Percentiles rank a stretch among this genome's conserved stretches.
Evolutionary conservation across 1,140 invertebrate genomes (phyloP).

Genomic region (Drosophila funebris): DNA sequence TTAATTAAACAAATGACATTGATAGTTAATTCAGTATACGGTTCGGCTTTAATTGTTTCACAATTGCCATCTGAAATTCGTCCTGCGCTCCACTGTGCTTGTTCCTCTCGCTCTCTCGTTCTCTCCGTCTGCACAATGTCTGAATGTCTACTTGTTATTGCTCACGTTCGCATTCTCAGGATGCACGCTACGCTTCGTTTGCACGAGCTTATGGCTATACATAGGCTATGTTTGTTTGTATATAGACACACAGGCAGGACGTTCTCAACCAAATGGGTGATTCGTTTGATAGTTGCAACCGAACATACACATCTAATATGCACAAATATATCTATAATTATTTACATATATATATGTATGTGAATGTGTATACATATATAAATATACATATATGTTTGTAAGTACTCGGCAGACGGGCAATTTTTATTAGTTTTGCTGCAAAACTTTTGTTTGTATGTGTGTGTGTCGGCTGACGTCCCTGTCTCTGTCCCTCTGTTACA

Average conservation of each 20-base stretch:
- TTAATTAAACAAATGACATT: background rate
- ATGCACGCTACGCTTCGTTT: slow-evolving; percentile 43
- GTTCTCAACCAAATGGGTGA: slow-evolving; percentile 2
- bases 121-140: slow-evolving; percentile 5
- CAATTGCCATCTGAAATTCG: background rate
- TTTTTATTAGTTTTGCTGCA: slow-evolving; percentile 53
- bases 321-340: background rate
- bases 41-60: background rate
- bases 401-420: slow-evolving; percentile 25
- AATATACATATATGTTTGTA: background rate
- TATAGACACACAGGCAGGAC: background rate
- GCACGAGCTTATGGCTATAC: background rate
- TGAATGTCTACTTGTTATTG: slow-evolving; percentile 60
- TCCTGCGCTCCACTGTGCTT: slow-evolving; percentile 31
- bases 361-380: background rate
- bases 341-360: background rate
- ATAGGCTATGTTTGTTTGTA: background rate
- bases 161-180: slow-evolving; percentile 58
- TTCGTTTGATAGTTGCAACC: background rate
- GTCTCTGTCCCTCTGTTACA: background rate
- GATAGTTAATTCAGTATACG: background rate
- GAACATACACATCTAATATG: background rate
- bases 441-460: slow-evolving; percentile 27
- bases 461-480: background rate
- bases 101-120: slow-evolving; percentile 10